Evolutionary conservation across 2,888 invertebrate species (phyloP).

Genomic region (Lasioglossum vierecki): DNA sequence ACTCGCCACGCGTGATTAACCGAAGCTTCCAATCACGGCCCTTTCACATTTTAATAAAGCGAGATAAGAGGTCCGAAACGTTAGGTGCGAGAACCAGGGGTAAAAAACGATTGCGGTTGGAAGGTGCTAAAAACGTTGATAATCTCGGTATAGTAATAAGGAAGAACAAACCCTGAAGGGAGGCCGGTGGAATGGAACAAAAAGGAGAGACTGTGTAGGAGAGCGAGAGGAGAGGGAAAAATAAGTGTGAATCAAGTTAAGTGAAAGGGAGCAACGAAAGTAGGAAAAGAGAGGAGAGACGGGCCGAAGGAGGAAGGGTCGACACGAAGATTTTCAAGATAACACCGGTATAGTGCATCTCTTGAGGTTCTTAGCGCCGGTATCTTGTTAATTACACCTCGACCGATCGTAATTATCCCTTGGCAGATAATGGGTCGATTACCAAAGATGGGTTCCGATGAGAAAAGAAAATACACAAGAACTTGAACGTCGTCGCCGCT

Average conservation of each 20-base stretch:
- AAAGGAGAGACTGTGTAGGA: slow-evolving; percentile 35
- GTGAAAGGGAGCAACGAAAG: slow-evolving; percentile 57
- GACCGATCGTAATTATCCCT: slow-evolving; percentile 75
- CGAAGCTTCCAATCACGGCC: not conserved
- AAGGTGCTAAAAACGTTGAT: slow-evolving; percentile 71
- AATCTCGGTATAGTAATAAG: slow-evolving; percentile 66
- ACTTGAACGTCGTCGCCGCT: slow-evolving; percentile 58
- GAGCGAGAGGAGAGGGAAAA: slow-evolving; percentile 5
- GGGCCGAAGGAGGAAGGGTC: slow-evolving; percentile 46
- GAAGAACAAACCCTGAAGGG: slow-evolving; percentile 65
- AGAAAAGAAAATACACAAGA: slow-evolving; percentile 28
- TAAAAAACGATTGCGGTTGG: slow-evolving; percentile 25
- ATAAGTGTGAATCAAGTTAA: slow-evolving; percentile 55
- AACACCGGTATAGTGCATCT: slow-evolving; percentile 54
- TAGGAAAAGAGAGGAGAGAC: slow-evolving; percentile 46
- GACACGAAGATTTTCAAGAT: slow-evolving; percentile 67
- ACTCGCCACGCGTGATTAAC: slow-evolving; percentile 8
- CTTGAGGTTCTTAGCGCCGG: slow-evolving; percentile 64
- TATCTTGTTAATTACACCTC: slow-evolving; percentile 75
- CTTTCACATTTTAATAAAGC: slow-evolving; percentile 17
- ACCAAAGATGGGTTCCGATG: slow-evolving; percentile 60
- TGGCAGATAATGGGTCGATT: slow-evolving; percentile 76
- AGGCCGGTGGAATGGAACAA: slow-evolving; percentile 37
- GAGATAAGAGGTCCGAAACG: slow-evolving; percentile 24
- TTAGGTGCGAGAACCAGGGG: slow-evolving; percentile 17